Conservation (phyloP, 1,140 invertebrate species). For the Magallana angulata region DNA sequence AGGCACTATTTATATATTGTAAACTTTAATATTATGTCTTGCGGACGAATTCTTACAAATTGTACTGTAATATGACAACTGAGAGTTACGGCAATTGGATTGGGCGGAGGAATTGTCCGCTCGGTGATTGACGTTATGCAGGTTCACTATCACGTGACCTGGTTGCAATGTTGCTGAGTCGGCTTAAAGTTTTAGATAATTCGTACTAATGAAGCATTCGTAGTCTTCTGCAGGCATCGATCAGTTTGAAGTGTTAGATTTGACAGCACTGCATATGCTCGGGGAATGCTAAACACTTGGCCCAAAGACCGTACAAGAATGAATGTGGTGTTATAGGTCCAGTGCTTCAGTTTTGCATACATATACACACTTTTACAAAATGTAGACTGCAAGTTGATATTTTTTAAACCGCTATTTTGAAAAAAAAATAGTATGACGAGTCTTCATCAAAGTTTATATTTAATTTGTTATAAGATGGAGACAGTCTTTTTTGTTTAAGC, state of each 20-base stretch:
- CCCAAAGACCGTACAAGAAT: background rate
- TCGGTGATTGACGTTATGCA: background rate
- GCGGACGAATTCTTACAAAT: background rate
- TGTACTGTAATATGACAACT: background rate
- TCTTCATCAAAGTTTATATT: too few species aligned
- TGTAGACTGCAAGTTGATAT: too few species aligned
- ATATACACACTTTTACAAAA: too few species aligned
- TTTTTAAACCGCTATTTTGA: too few species aligned
- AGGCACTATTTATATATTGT: too few species aligned
- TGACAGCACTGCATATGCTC: conserved; percentile 2
- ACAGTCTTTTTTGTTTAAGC: background rate
- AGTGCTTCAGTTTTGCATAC: too few species aligned
- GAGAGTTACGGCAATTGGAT: too few species aligned
- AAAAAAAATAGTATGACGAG: too few species aligned
- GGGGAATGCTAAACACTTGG: background rate
- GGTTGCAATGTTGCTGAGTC: background rate
- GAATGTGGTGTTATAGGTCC: background rate
- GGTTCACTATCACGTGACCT: background rate
- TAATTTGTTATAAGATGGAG: too few species aligned
- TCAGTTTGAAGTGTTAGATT: background rate
- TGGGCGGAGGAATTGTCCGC: too few species aligned
- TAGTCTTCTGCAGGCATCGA: background rate
- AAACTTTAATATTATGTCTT: background rate
- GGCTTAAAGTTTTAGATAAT: background rate
- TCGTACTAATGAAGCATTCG: background rate